A percentile compares a stretch with the other conserved stretches of the same genome.
Conservation (phyloP, 2,113 vertebrate genomes). For the Terrapene triunguis region DNA sequence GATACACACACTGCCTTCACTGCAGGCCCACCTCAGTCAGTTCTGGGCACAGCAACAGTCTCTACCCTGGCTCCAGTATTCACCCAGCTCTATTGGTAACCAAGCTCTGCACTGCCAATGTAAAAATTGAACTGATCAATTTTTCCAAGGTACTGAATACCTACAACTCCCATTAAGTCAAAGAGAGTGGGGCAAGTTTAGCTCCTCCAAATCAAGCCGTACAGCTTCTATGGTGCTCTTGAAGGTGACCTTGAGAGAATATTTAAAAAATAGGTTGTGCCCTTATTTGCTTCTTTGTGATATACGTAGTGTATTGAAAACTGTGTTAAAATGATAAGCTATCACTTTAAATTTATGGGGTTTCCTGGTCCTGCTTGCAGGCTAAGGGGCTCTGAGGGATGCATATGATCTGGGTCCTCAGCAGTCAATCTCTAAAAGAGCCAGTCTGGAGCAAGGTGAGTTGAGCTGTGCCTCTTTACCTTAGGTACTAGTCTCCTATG, state of each 20-base stretch:
- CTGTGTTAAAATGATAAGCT: neutral
- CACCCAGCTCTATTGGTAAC: neutral
- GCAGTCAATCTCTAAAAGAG: neutral
- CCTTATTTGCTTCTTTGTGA: neutral
- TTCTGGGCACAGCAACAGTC: neutral
- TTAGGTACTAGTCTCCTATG: neutral
- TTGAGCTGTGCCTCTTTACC: neutral
- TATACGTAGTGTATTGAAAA: neutral
- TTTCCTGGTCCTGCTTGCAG: neutral
- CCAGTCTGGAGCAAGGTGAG: neutral
- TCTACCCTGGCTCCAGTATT: neutral
- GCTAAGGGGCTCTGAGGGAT: neutral
- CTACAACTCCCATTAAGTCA: neutral
- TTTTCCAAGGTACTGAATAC: neutral
- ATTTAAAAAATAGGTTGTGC: neutral
- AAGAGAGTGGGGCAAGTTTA: neutral
- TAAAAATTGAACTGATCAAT: rapidly evolving
- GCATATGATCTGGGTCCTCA: neutral
- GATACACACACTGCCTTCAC: neutral
- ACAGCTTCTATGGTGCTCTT: neutral
- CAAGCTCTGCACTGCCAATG: neutral
- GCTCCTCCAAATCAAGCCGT: neutral
- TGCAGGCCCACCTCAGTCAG: neutral
- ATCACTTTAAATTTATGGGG: neutral
- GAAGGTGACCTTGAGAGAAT: neutral